Conservation (phyloP, 1,140 invertebrate genomes). For the Halyomorpha halys region DNA sequence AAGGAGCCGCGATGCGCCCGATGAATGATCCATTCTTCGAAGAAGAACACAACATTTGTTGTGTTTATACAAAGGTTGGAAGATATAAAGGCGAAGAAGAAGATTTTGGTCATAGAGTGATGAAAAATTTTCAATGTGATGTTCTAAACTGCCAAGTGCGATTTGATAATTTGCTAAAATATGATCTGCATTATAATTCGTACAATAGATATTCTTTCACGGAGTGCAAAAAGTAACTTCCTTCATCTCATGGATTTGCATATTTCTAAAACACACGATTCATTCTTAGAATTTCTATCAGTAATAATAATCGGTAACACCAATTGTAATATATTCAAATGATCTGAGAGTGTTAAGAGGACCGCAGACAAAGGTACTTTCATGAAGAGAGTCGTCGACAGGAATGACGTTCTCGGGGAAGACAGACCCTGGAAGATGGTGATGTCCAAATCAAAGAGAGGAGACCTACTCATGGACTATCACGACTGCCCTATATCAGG, state of each 20-base stretch:
- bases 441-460: too few relatives aligned
- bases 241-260: constrained; percentile 59
- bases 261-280: constrained; percentile 55
- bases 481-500: too few relatives aligned
- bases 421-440: too few relatives aligned
- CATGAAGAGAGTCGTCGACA: too few relatives aligned
- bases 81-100: constrained; percentile 38
- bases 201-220: constrained; percentile 39
- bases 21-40: constrained; percentile 37
- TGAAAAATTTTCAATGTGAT: constrained; percentile 38
- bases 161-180: constrained; percentile 39
- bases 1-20: constrained; percentile 35
- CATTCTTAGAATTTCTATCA: constrained; percentile 51
- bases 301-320: too few relatives aligned
- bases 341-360: too few relatives aligned
- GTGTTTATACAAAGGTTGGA: constrained; percentile 36
- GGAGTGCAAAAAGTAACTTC: constrained; percentile 47
- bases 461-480: too few relatives aligned
- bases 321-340: too few relatives aligned
- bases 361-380: too few relatives aligned
- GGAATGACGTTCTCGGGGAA: too few relatives aligned
- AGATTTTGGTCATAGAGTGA: constrained; percentile 36
- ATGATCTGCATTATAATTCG: constrained; percentile 42
- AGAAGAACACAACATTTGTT: constrained; percentile 35
- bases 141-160: constrained; percentile 35